Conservation (phyloP, 2,113 vertebrate species). For the Tautogolabrus adspersus region DNA sequence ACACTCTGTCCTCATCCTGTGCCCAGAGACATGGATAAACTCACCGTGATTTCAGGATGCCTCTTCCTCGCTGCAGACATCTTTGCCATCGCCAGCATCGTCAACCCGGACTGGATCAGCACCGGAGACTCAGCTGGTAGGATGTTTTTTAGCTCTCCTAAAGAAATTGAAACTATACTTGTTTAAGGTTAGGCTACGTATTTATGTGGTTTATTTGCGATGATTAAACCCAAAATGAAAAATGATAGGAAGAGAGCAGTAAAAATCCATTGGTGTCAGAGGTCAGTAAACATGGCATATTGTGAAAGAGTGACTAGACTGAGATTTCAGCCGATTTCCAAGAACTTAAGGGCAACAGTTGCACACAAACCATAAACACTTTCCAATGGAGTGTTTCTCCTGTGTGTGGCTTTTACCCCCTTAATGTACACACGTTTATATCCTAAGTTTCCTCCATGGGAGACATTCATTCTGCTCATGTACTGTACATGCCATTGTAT, state of each 20-base stretch:
- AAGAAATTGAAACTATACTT: background rate
- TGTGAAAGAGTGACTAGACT: no score
- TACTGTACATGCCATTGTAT: no score
- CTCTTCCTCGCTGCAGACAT: conserved; percentile 96
- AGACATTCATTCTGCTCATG: no score
- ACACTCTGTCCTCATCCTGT: conserved; percentile 20
- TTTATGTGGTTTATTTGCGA: no score
- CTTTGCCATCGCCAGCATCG: conserved; percentile 96
- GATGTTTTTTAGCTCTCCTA: conserved; percentile 23
- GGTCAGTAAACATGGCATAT: background rate
- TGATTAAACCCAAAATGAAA: no score
- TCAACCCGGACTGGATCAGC: conserved; percentile 97
- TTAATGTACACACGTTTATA: background rate
- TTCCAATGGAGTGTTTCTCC: background rate
- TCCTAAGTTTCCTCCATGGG: background rate
- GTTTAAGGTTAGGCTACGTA: background rate
- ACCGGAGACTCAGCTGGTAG: conserved; percentile 92
- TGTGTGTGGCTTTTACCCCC: background rate
- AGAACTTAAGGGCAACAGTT: background rate
- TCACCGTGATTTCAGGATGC: conserved; percentile 97
- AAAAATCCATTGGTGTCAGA: no score
- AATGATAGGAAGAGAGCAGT: background rate
- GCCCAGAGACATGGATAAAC: conserved; percentile 90
- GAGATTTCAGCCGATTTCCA: no score
- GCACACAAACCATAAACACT: background rate